phyloP scores from a whole-genome alignment of 1,140 invertebrate genomes.

The Ceratosolen fusciceps region DNA sequence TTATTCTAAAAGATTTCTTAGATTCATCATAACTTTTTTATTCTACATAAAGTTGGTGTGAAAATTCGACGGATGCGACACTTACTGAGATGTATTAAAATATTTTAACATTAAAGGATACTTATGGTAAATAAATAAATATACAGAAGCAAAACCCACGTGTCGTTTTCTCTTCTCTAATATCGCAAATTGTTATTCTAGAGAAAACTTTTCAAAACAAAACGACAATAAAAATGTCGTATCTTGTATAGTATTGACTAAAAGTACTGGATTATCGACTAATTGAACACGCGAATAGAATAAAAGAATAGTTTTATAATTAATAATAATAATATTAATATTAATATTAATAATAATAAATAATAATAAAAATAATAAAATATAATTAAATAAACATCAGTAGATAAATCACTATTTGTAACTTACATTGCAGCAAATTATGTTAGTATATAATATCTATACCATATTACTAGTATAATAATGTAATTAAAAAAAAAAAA shows the following conservation, averaged over 20 bases:
- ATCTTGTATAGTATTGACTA: constrained; percentile 34
- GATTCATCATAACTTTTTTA: constrained; percentile 3
- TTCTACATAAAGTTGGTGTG: background rate
- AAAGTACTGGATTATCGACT: constrained; percentile 23
- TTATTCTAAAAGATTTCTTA: constrained; percentile 6
- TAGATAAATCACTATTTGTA: constrained; percentile 18
- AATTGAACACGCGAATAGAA: constrained; percentile 28
- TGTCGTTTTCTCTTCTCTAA: background rate
- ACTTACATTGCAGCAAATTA: constrained; percentile 27
- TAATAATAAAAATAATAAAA: background rate
- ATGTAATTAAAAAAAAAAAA: constrained; percentile 23
- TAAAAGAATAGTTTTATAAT: constrained; percentile 30
- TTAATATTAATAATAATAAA: no score
- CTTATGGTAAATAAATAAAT: constrained; percentile 14
- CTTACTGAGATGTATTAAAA: background rate
- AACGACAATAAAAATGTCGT: constrained; percentile 23
- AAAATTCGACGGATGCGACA: background rate
- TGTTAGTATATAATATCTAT: constrained; percentile 29
- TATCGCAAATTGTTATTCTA: background rate
- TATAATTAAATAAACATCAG: no score
- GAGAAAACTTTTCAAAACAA: constrained; percentile 11
- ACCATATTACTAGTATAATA: constrained; percentile 29
- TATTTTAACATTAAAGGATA: background rate
- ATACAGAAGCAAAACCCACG: constrained; percentile 36
- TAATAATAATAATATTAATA: no score